Base-by-base conservation (phyloP, 2,113 vertebrate genomes). In the Oncorhynchus gorbuscha region DNA sequence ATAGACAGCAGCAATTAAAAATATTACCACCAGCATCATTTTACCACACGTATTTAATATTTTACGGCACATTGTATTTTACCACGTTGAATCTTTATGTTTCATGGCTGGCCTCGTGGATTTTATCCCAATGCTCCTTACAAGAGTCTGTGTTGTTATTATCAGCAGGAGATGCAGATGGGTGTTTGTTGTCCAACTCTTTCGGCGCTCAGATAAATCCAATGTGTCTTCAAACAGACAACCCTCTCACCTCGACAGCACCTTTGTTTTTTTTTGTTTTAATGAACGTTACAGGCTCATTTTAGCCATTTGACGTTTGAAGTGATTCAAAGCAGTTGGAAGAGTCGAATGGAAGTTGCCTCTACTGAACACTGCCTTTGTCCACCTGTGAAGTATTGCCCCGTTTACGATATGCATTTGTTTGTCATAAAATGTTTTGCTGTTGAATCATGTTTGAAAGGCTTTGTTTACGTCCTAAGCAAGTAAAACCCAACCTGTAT, bases 1-100 rank as follows among this genome's bases (percentile, higher is more conserved):
- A 94, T 91, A 92, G 94, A 94, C 92, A 92, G 86, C 86, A 74
- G 83, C 90, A 91, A 94, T 94, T 89, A 92, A 92, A 93, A 93
- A 92, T 93, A 93, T 93, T 93, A 92, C 87, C 91, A 85, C 87
- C 88, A 89, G 90, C 92, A 89, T 92, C 91, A 92, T 94, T 93
- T 93, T 93, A 94, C 86, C 89, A 79, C 89, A 67, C 80, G 67
- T 91, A 92, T 93, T 45, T 93, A 94, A 92, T 93, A 92, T 92
- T 94, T 94, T 93, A 94, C 85, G 71, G 89, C 80, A 86, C 83
- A 88, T 91, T 94, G 91, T 93, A 91, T 92, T 92, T 93, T 91
- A 94, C 90, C 86, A 68, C 89, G 89, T 93, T 91, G 88, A 89
- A 91, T 87, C 86, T 88, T 87, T 90, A 91, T 89, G 83, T 93